Base-by-base conservation (phyloP, 2,113 vertebrate genomes). In the Ciconia boyciana region DNA sequence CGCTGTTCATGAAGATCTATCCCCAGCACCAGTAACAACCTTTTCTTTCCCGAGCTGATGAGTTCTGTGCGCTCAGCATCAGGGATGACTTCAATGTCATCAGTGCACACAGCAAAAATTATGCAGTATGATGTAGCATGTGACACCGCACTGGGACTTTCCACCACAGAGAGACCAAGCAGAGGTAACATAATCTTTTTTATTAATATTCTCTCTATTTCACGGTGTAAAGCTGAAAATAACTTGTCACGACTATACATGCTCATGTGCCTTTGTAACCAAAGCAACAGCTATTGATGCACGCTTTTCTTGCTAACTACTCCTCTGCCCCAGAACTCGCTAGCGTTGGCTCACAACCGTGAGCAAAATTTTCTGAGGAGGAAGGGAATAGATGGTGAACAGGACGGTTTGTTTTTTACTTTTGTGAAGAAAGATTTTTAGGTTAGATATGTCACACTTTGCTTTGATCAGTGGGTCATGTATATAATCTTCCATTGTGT, bases 231-330 rank as follows among this genome's bases (percentile, higher is more conserved):
- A 77, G 34, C 93, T 94, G 94, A 96, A 97, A 97, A 97, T 96
- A 97, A 78, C 89, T 96, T 91, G 76, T 96, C 95, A 94, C 71
- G 64, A 89, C 91, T 75, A 5, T 90, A 68, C 71, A 49, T 81
- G 85, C 75, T 94, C 80, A 75, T 93, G 70, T 91, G 95, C 79
- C 77, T 96, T 95, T 97, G 90, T 94, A 95, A 94, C 95, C 92
- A 88, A 95, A 97, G 97, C 96, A 97, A 97, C 96, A 94, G 97
- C 95, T 97, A 94, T 94, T 94, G 75, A 94, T 95, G 65, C 83
- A 89, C 25, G 2, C 57, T 48, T 83, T 83, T 85, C 60, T 93
- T 81, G 86, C 88, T 92, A 94, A 46, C 77, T 89, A 90, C 69
- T 94, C 88, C 94, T 95, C 77, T 91, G 74, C 89, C 96, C 91